phyloP scores from a whole-genome alignment of 2,888 invertebrate species.

The Pheosia gnoma region DNA sequence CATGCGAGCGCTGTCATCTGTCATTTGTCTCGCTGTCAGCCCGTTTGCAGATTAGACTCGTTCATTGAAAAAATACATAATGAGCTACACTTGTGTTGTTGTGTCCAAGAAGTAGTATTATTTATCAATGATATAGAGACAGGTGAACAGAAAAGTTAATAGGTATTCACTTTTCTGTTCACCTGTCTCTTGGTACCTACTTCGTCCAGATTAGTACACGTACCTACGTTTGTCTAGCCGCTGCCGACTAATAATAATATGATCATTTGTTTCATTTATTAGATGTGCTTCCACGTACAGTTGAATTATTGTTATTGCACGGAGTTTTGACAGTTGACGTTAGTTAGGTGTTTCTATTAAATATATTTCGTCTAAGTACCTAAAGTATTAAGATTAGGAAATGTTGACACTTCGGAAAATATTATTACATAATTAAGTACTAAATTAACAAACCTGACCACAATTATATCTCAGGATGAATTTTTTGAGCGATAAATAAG shows the following conservation, averaged over 20 bases:
- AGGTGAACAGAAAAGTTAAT: too few species aligned
- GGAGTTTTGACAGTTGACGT: constrained; percentile 33
- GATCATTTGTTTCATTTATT: constrained; percentile 52
- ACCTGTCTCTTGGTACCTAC: too few species aligned
- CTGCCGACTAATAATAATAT: constrained; percentile 37
- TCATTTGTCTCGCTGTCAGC: too few species aligned
- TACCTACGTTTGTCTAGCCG: constrained; percentile 4
- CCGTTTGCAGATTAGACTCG: too few species aligned
- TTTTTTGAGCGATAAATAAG: constrained; percentile 8
- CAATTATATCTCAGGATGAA: constrained; percentile 18
- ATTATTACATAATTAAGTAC: constrained; percentile 13
- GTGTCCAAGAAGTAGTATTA: too few species aligned
- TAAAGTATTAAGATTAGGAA: constrained; percentile 19
- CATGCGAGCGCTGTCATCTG: too few species aligned
- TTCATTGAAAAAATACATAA: too few species aligned
- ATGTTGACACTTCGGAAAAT: constrained; percentile 24
- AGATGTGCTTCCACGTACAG: constrained; percentile 73
- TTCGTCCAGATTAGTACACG: too few species aligned
- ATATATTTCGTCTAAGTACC: constrained; percentile 21
- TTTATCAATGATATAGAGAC: too few species aligned
- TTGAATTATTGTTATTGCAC: constrained; percentile 57
- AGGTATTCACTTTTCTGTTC: too few species aligned
- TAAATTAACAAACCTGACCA: constrained; percentile 29
- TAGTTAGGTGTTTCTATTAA: constrained; percentile 8
- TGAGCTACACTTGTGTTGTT: too few species aligned